These are phyloP conservation scores for Eutrigla gurnardus DNA, from an alignment of 2,797 vertebrate genomes.

Conservation along the genomic window DNA sequence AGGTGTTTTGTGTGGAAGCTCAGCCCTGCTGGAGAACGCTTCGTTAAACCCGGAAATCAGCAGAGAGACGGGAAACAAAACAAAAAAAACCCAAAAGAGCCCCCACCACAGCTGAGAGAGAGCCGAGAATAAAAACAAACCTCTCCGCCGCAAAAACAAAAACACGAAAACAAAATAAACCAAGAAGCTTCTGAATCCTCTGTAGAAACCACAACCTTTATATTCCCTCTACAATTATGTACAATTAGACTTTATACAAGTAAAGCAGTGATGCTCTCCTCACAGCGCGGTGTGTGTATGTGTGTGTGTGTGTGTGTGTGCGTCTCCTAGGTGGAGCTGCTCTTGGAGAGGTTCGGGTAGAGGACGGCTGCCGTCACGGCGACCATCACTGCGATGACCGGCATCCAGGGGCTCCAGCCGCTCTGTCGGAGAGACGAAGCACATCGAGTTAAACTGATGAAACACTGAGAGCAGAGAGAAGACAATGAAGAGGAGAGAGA, in stretches of 20 bases:
- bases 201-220: constrained; percentile 93
- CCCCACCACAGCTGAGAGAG: constrained; percentile 67
- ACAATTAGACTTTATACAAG: constrained; percentile 97
- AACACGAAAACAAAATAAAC: constrained; percentile 86
- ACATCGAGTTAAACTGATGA: not conserved
- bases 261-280: constrained; percentile 88
- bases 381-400: constrained; percentile 96
- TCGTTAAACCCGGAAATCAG: constrained; percentile 42
- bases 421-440: constrained; percentile 80
- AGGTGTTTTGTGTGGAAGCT: constrained; percentile 29
- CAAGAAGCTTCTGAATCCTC: constrained; percentile 66
- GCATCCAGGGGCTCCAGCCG: constrained; percentile 96
- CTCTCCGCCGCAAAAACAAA: constrained; percentile 86
- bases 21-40: constrained; percentile 31
- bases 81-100: constrained; percentile 6
- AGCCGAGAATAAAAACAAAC: constrained; percentile 71
- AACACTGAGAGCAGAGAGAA: not conserved
- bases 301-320: constrained; percentile 46
- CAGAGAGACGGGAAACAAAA: constrained; percentile 39
- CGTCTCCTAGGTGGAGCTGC: constrained; percentile 92
- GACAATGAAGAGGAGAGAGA: not conserved
- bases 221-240: constrained; percentile 93
- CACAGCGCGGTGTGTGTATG: constrained; percentile 52
- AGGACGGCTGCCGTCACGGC: constrained; percentile 95
- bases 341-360: constrained; percentile 96